These are phyloP conservation scores for Babylonia areolata DNA, from an alignment of 1,140 invertebrate species.

Conservation along the genomic window DNA sequence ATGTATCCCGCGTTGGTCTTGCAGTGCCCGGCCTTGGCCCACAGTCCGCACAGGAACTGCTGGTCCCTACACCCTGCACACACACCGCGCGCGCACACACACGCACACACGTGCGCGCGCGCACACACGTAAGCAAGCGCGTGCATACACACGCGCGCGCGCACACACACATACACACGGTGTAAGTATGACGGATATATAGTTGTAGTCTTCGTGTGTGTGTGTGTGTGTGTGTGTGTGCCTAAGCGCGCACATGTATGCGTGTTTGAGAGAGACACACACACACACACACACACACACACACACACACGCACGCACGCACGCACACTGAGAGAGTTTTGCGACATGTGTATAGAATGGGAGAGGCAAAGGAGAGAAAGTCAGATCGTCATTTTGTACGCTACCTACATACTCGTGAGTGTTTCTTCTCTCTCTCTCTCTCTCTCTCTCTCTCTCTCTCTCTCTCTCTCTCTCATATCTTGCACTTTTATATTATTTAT, in stretches of 20 bases:
- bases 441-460: no score
- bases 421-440: no score
- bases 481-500: no score
- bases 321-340: neutral
- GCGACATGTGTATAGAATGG: neutral
- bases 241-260: neutral
- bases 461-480: no score
- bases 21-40: slow-evolving; percentile 59
- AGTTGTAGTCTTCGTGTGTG: no score
- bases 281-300: neutral
- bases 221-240: neutral
- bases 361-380: no score
- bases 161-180: neutral
- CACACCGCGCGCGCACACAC: neutral
- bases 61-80: slow-evolving; percentile 59
- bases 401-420: neutral
- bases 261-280: neutral
- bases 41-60: slow-evolving; percentile 55
- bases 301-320: neutral
- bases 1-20: slow-evolving; percentile 57
- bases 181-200: neutral
- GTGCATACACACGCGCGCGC: neutral
- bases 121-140: neutral
- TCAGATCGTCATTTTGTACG: neutral
- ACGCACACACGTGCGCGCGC: neutral